Evolutionary conservation across 2,797 vertebrate species (phyloP).

Genomic region (Diplodus puntazzo): DNA sequence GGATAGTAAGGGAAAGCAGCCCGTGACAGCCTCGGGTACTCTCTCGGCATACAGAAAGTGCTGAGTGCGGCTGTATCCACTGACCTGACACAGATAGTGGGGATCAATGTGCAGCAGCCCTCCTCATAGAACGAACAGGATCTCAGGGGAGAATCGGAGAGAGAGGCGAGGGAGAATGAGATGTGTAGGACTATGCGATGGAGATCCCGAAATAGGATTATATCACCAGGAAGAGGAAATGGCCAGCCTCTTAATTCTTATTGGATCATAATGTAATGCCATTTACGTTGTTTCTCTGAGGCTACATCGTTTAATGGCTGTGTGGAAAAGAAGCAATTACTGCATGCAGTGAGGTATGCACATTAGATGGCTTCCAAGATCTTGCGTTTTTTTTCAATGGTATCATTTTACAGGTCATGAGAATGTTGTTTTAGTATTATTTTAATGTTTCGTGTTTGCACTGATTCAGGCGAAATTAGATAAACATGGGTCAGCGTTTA

Average conservation of each 20-base stretch:
- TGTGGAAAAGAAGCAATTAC: conserved; percentile 60
- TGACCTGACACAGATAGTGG: conserved; percentile 80
- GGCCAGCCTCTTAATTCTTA: conserved; percentile 69
- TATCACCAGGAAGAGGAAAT: conserved; percentile 80
- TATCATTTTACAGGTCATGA: conserved; percentile 28
- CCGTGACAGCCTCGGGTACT: conserved; percentile 55
- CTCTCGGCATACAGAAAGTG: conserved; percentile 65
- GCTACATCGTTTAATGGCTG: conserved; percentile 62
- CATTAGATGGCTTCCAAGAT: conserved; percentile 41
- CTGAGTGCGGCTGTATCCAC: conserved; percentile 72
- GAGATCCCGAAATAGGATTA: conserved; percentile 74
- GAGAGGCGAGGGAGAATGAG: conserved; percentile 48
- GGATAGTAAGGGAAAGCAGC: conserved; percentile 45
- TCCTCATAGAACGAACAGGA: conserved; percentile 67
- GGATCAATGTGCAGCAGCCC: conserved; percentile 77
- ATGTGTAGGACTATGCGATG: conserved; percentile 59
- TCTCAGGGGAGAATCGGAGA: conserved; percentile 74
- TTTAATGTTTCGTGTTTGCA: conserved; percentile 17
- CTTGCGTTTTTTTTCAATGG: conserved; percentile 21
- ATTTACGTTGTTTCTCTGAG: conserved; percentile 67
- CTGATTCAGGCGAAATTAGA: conserved; percentile 19
- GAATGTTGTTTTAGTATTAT: conserved; percentile 24
- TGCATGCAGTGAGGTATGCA: conserved; percentile 49
- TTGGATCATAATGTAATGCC: conserved; percentile 69
- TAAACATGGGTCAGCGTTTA: conserved; percentile 24